A percentile compares a stretch with the other conserved stretches of the same genome.
These are phyloP conservation scores for Isotomurus palustris DNA, from an alignment of 2,888 invertebrate species.

Conservation along the genomic window DNA sequence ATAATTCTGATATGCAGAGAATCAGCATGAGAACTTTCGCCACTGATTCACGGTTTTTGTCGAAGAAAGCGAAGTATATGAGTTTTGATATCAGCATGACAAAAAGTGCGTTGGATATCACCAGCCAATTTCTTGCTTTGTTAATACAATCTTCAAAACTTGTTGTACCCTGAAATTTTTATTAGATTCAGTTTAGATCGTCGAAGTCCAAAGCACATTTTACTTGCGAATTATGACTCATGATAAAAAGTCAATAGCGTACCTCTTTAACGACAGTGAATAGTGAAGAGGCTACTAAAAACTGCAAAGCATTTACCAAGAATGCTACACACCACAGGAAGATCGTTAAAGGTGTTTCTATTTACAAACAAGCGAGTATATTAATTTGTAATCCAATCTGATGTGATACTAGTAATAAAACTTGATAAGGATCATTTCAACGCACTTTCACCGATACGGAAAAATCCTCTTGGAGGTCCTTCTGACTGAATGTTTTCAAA, in stretches of 20 bases:
- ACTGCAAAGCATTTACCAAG: slow-evolving; percentile 21
- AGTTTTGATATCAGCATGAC: slow-evolving; percentile 27
- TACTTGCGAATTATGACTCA: neutral
- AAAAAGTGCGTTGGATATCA: slow-evolving; percentile 23
- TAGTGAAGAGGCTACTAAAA: slow-evolving; percentile 19
- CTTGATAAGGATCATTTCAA: neutral
- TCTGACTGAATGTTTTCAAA: neutral
- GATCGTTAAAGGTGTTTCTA: slow-evolving; percentile 23
- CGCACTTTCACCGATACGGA: neutral
- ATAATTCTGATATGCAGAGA: slow-evolving; percentile 22
- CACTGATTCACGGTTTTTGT: slow-evolving; percentile 19
- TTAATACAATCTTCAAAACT: slow-evolving; percentile 16
- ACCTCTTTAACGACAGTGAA: slow-evolving; percentile 26
- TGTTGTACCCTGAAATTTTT: neutral
- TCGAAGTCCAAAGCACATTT: neutral
- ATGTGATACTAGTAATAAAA: neutral
- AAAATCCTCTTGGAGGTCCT: neutral
- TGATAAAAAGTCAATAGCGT: neutral
- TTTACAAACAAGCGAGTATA: neutral
- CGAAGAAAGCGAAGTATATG: slow-evolving; percentile 30
- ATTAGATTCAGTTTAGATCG: slow-evolving; percentile 3
- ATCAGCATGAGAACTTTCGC: slow-evolving; percentile 17
- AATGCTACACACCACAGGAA: slow-evolving; percentile 30
- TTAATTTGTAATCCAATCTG: neutral
- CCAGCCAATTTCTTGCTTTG: slow-evolving; percentile 21